phyloP scores from a whole-genome alignment of 2,888 invertebrate genomes.

The Idaea aversata region DNA sequence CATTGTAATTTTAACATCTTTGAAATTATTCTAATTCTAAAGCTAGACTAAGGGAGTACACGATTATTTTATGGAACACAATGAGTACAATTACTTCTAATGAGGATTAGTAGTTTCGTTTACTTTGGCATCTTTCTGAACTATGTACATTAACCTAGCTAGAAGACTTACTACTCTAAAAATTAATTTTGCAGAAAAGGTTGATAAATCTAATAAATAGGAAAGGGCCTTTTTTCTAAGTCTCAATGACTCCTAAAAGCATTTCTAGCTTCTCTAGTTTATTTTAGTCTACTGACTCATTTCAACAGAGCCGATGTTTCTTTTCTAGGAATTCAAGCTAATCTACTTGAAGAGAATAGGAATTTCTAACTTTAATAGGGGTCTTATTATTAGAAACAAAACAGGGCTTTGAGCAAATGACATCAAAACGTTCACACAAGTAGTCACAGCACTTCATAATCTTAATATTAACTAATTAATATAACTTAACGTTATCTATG shows the following conservation, averaged over 20 bases:
- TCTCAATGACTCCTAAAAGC: slow-evolving; percentile 27
- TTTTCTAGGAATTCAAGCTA: slow-evolving; percentile 11
- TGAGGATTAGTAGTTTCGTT: slow-evolving; percentile 14
- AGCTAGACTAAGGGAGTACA: slow-evolving; percentile 34
- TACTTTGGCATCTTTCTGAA: slow-evolving; percentile 49
- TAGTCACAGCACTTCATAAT: slow-evolving; percentile 70
- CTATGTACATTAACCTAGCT: slow-evolving; percentile 20
- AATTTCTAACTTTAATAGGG: slow-evolving; percentile 7
- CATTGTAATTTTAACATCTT: background rate
- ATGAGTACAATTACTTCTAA: slow-evolving; percentile 20
- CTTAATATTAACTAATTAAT: slow-evolving; percentile 33
- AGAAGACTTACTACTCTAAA: slow-evolving; percentile 9
- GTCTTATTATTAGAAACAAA: slow-evolving; percentile 7
- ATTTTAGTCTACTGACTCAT: slow-evolving; percentile 26
- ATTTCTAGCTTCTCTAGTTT: slow-evolving; percentile 50
- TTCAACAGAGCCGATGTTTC: slow-evolving; percentile 9
- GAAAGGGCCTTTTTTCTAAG: background rate
- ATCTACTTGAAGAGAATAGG: slow-evolving; percentile 18
- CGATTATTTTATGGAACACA: slow-evolving; percentile 29
- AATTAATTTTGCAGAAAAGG: background rate
- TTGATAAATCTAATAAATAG: slow-evolving; percentile 2
- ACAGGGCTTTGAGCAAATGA: slow-evolving; percentile 62
- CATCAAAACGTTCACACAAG: slow-evolving; percentile 52
- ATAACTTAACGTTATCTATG: slow-evolving; percentile 54
- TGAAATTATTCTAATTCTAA: slow-evolving; percentile 23